phyloP scores from a whole-genome alignment of 2,113 vertebrate species.

The Calypte anna region DNA sequence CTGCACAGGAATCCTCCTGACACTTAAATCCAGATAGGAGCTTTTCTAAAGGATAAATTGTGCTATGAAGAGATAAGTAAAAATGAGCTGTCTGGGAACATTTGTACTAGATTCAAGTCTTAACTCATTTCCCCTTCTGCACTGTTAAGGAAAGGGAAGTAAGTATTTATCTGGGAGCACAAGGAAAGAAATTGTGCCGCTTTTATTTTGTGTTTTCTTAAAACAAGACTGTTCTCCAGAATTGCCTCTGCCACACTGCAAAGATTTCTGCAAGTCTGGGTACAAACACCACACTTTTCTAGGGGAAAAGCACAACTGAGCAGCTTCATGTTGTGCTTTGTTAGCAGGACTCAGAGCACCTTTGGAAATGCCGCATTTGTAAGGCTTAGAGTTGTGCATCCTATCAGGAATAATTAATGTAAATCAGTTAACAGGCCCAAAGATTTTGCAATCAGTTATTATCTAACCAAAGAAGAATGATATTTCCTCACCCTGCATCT shows the following conservation, averaged over 20 bases:
- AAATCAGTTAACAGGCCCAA: neutral
- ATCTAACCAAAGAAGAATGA: neutral
- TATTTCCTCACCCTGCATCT: neutral
- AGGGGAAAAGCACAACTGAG: neutral
- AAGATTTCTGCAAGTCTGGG: neutral
- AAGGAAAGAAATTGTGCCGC: neutral
- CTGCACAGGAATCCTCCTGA: neutral
- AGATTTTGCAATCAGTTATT: neutral
- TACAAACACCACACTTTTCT: neutral
- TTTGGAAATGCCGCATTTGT: neutral
- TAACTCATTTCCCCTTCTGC: neutral
- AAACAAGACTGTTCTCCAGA: neutral
- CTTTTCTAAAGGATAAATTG: neutral
- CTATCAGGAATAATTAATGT: neutral
- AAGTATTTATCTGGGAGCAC: neutral
- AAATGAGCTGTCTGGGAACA: neutral
- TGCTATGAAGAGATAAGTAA: neutral
- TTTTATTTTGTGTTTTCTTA: neutral
- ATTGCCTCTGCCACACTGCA: neutral
- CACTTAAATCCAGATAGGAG: neutral
- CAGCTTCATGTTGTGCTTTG: neutral
- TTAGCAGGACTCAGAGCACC: neutral
- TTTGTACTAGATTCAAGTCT: neutral
- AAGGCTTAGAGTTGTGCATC: neutral
- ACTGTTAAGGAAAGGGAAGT: neutral